A percentile compares a stretch with the other conserved stretches of the same genome.
These are phyloP conservation scores for Ophion obscuratus DNA, from an alignment of 2,888 invertebrate genomes.

Conservation along the genomic window DNA sequence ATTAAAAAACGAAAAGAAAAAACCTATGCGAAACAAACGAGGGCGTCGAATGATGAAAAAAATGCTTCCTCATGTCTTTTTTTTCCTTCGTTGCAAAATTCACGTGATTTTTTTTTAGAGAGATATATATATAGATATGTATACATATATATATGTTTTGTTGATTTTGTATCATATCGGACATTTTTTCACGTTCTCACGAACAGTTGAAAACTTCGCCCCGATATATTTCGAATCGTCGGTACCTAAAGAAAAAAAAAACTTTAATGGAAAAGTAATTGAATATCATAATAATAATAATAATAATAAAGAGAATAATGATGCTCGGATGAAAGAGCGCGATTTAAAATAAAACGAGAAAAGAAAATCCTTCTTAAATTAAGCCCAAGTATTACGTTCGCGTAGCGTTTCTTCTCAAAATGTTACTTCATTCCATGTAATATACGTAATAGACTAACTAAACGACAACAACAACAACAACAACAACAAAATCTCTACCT, in stretches of 20 bases:
- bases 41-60: conserved; percentile 30
- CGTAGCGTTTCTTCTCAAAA: conserved; percentile 81
- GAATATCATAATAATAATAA: conserved; percentile 24
- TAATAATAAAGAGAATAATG: conserved; percentile 37
- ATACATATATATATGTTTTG: conserved; percentile 51
- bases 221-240: conserved; percentile 33
- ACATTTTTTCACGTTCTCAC: conserved; percentile 41
- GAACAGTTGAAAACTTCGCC: conserved; percentile 51
- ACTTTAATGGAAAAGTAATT: conserved; percentile 26
- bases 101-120: conserved; percentile 24
- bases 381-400: conserved; percentile 84
- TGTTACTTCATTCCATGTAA: conserved; percentile 84
- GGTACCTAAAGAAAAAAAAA: conserved; percentile 21
- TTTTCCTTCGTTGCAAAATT: conserved; percentile 51
- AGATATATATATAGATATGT: conserved; percentile 18
- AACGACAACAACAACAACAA: conserved; percentile 68
- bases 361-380: conserved; percentile 75
- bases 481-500: conserved; percentile 66
- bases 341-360: conserved; percentile 43
- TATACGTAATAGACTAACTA: conserved; percentile 84
- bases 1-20: conserved; percentile 61
- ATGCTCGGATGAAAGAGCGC: conserved; percentile 37
- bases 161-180: conserved; percentile 51
- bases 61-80: conserved; percentile 9
- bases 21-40: conserved; percentile 55